Conservation (phyloP, 92 coral and sea anemone genomes). For the Metridium senile region DNA sequence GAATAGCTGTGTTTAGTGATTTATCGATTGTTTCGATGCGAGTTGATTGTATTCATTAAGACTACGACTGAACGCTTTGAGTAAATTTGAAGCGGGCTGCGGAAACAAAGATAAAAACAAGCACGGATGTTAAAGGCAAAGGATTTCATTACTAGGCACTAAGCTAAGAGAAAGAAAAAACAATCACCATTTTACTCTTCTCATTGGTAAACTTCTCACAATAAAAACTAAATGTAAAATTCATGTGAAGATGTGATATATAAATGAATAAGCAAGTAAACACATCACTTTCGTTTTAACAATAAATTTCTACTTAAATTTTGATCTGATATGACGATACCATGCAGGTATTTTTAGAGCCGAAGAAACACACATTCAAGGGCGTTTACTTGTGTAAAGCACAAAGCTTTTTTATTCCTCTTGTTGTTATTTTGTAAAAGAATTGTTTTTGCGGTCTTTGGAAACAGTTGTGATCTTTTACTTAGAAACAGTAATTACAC, state of each 20-base stretch:
- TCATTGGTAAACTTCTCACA: slow-evolving; percentile 79
- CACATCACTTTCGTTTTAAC: neutral
- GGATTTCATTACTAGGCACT: slow-evolving; percentile 76
- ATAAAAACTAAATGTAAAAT: slow-evolving; percentile 64
- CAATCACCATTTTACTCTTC: slow-evolving; percentile 66
- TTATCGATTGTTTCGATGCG: slow-evolving; percentile 18
- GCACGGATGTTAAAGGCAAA: slow-evolving; percentile 61
- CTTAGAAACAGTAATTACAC: neutral
- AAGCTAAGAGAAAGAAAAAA: slow-evolving; percentile 3
- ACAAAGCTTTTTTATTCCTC: neutral
- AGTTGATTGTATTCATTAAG: slow-evolving; percentile 21
- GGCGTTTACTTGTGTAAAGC: slow-evolving; percentile 1
- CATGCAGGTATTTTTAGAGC: neutral
- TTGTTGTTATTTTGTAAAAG: slow-evolving; percentile 8
- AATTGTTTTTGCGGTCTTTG: neutral
- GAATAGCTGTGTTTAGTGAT: slow-evolving; percentile 26
- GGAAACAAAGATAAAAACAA: slow-evolving; percentile 75
- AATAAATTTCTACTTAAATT: slow-evolving; percentile 19
- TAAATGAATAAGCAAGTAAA: slow-evolving; percentile 10
- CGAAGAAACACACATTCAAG: neutral
- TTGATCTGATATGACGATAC: slow-evolving; percentile 12
- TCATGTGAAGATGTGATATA: slow-evolving; percentile 9
- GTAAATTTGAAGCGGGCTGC: slow-evolving; percentile 87
- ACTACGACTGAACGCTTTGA: slow-evolving; percentile 42
- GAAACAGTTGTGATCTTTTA: neutral